phyloP scores from a whole-genome alignment of 2,888 invertebrate species.

The Mimas tiliae region DNA sequence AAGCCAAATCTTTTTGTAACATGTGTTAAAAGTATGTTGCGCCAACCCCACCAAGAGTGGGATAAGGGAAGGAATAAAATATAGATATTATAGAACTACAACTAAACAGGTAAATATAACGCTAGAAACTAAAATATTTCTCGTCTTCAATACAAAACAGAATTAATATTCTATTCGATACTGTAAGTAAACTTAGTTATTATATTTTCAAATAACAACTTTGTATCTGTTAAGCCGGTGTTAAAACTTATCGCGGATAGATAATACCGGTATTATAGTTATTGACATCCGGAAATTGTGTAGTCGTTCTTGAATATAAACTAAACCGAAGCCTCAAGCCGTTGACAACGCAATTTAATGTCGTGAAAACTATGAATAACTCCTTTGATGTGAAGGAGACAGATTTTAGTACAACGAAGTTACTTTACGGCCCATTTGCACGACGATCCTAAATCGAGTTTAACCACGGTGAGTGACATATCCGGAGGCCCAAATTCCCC shows the following conservation, averaged over 20 bases:
- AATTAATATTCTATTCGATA: neutral
- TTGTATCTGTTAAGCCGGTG: neutral
- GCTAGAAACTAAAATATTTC: too few species aligned
- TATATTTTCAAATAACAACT: neutral
- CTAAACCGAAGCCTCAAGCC: neutral
- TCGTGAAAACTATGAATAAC: constrained; percentile 10
- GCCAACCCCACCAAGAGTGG: too few species aligned
- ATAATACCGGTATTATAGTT: constrained; percentile 2
- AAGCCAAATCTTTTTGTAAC: too few species aligned
- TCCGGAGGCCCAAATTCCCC: too few species aligned
- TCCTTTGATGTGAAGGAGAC: neutral
- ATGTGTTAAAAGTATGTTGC: too few species aligned
- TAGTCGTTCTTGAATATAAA: constrained; percentile 2
- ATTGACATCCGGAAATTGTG: constrained; percentile 9
- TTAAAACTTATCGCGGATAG: neutral
- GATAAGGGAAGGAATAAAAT: too few species aligned
- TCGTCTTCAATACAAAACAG: too few species aligned
- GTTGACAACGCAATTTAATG: constrained; percentile 2
- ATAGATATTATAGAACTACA: too few species aligned
- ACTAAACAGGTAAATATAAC: too few species aligned
- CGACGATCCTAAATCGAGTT: too few species aligned
- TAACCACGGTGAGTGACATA: too few species aligned
- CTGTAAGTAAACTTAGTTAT: neutral
- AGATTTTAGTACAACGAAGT: neutral
- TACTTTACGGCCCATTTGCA: too few species aligned